Conservation (phyloP, 2,113 vertebrate genomes). For the Oreotragus oreotragus region DNA sequence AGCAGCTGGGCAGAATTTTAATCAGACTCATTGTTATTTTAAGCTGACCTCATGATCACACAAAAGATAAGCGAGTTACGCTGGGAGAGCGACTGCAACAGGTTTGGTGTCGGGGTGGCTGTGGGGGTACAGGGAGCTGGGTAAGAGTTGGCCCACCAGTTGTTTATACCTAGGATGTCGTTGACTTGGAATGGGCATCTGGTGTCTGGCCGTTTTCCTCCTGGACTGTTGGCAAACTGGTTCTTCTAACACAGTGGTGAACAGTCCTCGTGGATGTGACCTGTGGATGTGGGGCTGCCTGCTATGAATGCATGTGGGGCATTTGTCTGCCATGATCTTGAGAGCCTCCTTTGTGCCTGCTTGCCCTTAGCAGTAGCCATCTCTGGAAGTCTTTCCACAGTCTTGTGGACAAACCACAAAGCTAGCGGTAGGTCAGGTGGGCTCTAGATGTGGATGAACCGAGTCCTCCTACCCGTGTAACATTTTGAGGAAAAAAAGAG, state of each 20-base stretch:
- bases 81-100: rapidly evolving
- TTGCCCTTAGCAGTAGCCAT: too few species aligned
- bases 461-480: background rate
- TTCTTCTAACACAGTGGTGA: background rate
- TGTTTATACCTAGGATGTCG: background rate
- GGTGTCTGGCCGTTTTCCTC: background rate
- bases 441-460: background rate
- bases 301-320: rapidly evolving
- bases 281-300: rapidly evolving
- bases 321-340: rapidly evolving
- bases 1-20: conserved; percentile 51
- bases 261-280: background rate
- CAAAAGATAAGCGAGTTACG: background rate
- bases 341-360: too few species aligned
- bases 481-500: too few species aligned
- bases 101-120: too few species aligned
- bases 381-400: background rate
- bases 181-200: background rate
- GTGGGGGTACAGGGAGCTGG: rapidly evolving
- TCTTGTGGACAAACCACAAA: background rate
- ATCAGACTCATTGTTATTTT: conserved; percentile 2
- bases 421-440: background rate
- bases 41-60: background rate
- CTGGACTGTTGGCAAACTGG: background rate
- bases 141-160: background rate